Evolutionary conservation across 1,140 invertebrate species (phyloP), one percentile per base, ranked within the genome.

Genomic region (Acromyrmex heyeri): DNA sequence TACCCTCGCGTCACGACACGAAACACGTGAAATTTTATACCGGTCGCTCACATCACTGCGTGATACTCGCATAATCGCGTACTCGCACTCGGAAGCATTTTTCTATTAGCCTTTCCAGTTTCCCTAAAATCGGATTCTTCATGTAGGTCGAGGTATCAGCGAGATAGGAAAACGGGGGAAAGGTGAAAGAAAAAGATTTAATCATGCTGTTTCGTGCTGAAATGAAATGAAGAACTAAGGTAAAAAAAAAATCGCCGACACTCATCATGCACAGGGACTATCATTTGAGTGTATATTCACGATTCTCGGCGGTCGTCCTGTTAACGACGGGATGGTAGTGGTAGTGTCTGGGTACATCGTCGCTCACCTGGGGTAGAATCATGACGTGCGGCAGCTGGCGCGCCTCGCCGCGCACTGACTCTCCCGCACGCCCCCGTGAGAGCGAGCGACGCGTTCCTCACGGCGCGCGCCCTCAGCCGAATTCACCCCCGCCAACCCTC

Each of bases 401-500:
- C 94, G 93, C 93, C 93, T 94, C 94, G 93, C 94, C 94, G 94
- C 93, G 94, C 94, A 94, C 94, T 94, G 92, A 94, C 92, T 93
- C 88, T 92, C 92, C 91, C 91, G 91, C 92, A 91, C 88, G 90
- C 91, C 90, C 77, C 77, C 27, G 21, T 21, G 21, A 53, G 88
- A 89, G 86, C 90, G 81, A 73, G 72, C 62, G 65, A 10, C 77
- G 77, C 77, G 86, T 79, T 62, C 90, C 86, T 77, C 72, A 86
- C 77, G 77, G 78, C 89, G 34, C 90, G 82, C 89, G 18, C 90
- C 85, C 89, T 87, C 87, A 67, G 53, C 75, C 57, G 48, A 55
- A 69, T 65, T 38, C 44, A 8, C 55, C 69, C 79, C 59, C 73
- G 65, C 64, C 83, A 50, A 59, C 83, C 79, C 67, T 69, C 79